Conservation (phyloP, 2,888 invertebrate genomes). For the Idaea straminata region DNA sequence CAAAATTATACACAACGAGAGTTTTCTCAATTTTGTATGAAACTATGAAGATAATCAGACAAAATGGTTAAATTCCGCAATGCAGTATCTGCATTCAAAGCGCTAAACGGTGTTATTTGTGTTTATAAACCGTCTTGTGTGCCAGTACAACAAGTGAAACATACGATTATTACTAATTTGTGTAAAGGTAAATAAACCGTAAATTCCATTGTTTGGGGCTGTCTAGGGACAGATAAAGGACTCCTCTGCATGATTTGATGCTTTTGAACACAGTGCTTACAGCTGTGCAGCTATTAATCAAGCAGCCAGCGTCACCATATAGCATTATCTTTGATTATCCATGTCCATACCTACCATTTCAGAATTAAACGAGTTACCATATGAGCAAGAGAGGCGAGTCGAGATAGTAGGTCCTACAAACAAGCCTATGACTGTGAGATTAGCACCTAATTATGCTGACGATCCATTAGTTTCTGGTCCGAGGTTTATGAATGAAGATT, state of each 20-base stretch:
- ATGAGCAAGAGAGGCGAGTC: constrained; percentile 79
- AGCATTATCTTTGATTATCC: constrained; percentile 7
- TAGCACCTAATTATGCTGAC: constrained; percentile 86
- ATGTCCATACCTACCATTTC: constrained; percentile 23
- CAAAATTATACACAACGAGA: not conserved
- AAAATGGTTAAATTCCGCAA: constrained; percentile 63
- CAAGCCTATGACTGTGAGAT: constrained; percentile 76
- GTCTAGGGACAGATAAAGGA: too few species aligned
- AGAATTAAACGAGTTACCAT: constrained; percentile 87
- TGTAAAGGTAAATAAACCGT: constrained; percentile 80
- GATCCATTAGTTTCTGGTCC: constrained; percentile 87
- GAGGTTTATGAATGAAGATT: constrained; percentile 84
- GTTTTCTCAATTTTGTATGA: not conserved
- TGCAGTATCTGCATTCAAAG: constrained; percentile 82
- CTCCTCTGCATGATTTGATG: too few species aligned
- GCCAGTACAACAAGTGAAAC: constrained; percentile 74
- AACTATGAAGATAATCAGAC: constrained; percentile 4
- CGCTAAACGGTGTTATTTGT: constrained; percentile 87
- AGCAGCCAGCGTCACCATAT: not conserved
- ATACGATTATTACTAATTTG: constrained; percentile 81
- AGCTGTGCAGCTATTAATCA: too few species aligned
- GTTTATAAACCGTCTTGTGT: constrained; percentile 88
- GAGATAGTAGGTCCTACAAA: constrained; percentile 83
- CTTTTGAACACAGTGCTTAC: too few species aligned
- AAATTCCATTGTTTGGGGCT: too few species aligned